Evolutionary conservation across 2,888 invertebrate genomes (phyloP).

Genomic region (Cenopis cana): DNA sequence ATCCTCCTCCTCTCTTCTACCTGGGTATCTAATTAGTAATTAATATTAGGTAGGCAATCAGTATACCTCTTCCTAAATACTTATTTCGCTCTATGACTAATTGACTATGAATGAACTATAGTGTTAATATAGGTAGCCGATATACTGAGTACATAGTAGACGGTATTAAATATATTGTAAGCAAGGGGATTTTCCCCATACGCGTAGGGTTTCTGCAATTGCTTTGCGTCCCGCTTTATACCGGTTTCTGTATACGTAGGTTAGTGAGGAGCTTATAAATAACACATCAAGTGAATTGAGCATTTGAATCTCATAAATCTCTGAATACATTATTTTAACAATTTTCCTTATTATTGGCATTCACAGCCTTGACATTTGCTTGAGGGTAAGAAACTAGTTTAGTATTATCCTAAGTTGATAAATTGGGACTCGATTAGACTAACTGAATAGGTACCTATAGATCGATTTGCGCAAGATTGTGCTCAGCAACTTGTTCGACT

Average conservation of each 20-base stretch:
- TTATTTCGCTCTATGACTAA: not conserved
- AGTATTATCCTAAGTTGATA: too few relatives aligned
- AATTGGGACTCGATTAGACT: too few relatives aligned
- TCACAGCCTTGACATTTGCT: not conserved
- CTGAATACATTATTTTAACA: not conserved
- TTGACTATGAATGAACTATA: too few relatives aligned
- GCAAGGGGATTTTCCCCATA: constrained; percentile 36
- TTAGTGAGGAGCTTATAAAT: not conserved
- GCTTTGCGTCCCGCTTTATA: constrained; percentile 20
- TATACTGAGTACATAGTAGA: constrained; percentile 1
- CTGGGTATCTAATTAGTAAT: too few relatives aligned
- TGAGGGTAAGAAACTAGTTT: too few relatives aligned
- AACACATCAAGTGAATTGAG: not conserved
- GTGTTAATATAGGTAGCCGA: not conserved
- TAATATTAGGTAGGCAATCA: too few relatives aligned
- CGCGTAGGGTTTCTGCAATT: constrained; percentile 42
- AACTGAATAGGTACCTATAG: too few relatives aligned
- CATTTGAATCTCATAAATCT: not conserved
- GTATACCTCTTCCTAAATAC: not conserved
- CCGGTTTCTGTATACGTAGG: constrained; percentile 26
- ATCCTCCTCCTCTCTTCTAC: too few relatives aligned
- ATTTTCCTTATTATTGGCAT: constrained; percentile 1
- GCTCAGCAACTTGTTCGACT: too few relatives aligned
- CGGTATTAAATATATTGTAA: constrained; percentile 3
- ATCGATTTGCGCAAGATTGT: too few relatives aligned